A percentile compares a stretch with the other conserved stretches of the same genome.
Evolutionary conservation across 2,113 vertebrate genomes (phyloP).

Genomic region (Prietella phreatophila): DNA sequence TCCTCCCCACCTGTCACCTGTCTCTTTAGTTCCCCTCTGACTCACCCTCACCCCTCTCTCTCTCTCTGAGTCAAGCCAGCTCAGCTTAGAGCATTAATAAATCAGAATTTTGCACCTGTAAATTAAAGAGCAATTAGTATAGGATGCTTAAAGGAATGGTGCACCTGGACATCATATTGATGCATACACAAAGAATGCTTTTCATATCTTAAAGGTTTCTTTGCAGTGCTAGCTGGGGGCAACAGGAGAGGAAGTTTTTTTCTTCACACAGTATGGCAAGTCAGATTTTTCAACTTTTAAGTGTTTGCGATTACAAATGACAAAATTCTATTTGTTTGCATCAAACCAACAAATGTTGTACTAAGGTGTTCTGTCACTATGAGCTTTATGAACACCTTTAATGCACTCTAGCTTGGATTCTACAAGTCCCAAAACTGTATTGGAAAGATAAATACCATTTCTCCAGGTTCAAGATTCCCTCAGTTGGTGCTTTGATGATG

Average conservation of each 20-base stretch:
- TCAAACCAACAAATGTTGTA: neutral
- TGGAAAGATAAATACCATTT: neutral
- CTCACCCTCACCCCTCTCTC: neutral
- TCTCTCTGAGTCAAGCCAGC: neutral
- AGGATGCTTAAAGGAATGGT: neutral
- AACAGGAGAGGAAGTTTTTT: neutral
- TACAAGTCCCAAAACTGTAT: neutral
- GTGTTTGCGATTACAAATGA: neutral
- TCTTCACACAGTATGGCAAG: neutral
- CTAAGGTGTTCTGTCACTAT: neutral
- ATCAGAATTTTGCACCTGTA: constrained; percentile 25
- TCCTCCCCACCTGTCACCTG: constrained; percentile 48
- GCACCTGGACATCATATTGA: constrained; percentile 20
- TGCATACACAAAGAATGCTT: neutral
- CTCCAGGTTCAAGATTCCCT: neutral
- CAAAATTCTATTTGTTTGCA: neutral
- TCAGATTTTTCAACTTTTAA: neutral
- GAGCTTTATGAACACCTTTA: neutral
- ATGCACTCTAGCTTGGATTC: neutral
- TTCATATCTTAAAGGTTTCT: neutral
- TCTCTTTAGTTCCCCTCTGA: constrained; percentile 26
- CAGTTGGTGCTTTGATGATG: neutral
- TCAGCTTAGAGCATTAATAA: neutral
- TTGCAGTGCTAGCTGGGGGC: neutral
- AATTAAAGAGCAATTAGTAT: constrained; percentile 30